These are phyloP conservation scores for Pteropus rufus DNA, from an alignment of 2,797 vertebrate species.

Conservation along the genomic window DNA sequence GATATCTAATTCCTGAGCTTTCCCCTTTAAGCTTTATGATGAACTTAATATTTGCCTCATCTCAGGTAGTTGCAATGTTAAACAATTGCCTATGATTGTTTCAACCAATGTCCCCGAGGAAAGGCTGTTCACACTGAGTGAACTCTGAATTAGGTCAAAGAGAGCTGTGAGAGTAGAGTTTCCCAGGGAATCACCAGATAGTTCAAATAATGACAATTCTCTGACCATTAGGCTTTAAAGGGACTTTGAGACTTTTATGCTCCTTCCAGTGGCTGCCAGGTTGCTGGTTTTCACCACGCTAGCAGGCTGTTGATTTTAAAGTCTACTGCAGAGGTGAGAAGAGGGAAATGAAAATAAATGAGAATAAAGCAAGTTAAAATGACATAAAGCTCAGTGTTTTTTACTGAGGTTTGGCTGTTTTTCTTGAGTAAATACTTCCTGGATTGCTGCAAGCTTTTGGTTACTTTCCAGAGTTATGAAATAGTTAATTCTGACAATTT, in stretches of 20 bases:
- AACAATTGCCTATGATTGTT: neutral
- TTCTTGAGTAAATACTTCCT: neutral
- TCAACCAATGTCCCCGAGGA: neutral
- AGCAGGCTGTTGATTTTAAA: neutral
- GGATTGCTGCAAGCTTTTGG: neutral
- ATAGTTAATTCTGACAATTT: neutral
- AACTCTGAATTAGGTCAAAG: neutral
- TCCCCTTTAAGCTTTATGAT: neutral
- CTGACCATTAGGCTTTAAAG: neutral
- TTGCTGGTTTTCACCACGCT: neutral
- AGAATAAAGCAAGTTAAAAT: neutral
- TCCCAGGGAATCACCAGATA: neutral
- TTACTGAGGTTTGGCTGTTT: neutral
- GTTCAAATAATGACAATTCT: neutral
- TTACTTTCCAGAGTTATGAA: neutral
- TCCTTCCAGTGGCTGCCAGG: neutral
- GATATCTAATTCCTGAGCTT: neutral
- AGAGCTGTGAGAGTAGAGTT: neutral
- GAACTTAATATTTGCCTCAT: neutral
- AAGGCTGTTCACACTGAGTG: neutral
- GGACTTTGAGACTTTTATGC: neutral
- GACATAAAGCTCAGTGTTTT: neutral
- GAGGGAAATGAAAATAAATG: neutral
- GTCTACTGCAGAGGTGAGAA: neutral
- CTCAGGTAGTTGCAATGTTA: neutral